phyloP scores from a whole-genome alignment of 2,888 invertebrate species.

The Spodoptera littoralis region DNA sequence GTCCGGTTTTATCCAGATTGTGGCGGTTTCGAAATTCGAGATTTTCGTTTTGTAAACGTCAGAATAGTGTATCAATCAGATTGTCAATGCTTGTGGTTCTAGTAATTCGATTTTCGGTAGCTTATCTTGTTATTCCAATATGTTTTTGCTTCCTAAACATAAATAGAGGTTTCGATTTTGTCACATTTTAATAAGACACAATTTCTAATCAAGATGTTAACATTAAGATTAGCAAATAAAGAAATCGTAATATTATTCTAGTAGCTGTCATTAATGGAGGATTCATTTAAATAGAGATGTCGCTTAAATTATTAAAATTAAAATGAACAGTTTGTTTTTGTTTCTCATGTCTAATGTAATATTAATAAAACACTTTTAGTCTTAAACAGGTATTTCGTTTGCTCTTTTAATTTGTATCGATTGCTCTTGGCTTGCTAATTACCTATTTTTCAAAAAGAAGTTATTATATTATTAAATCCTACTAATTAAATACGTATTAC shows the following conservation, averaged over 20 bases:
- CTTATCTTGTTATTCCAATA: slow-evolving; percentile 38
- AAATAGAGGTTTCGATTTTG: slow-evolving; percentile 22
- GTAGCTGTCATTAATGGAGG: slow-evolving; percentile 22
- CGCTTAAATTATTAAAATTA: too few relatives aligned
- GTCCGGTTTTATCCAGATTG: slow-evolving; percentile 50
- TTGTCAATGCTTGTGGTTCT: slow-evolving; percentile 13
- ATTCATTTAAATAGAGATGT: slow-evolving; percentile 38
- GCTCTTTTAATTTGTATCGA: slow-evolving; percentile 4
- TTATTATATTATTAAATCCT: too few relatives aligned
- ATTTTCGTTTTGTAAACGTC: slow-evolving; percentile 22
- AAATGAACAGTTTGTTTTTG: slow-evolving; percentile 5
- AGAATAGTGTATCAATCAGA: slow-evolving; percentile 16
- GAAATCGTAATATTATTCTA: slow-evolving; percentile 28
- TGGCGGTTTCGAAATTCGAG: slow-evolving; percentile 45
- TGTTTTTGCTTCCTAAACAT: slow-evolving; percentile 4
- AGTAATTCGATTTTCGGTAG: slow-evolving; percentile 19
- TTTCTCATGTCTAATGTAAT: neutral
- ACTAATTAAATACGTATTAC: too few relatives aligned
- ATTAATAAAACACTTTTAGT: neutral
- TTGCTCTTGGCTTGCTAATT: neutral
- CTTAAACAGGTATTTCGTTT: slow-evolving; percentile 1
- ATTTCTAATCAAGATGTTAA: slow-evolving; percentile 30
- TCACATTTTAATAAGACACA: slow-evolving; percentile 31
- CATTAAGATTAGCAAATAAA: slow-evolving; percentile 43
- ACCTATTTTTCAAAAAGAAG: too few relatives aligned